Evolutionary conservation across 2,113 vertebrate species (phyloP), one percentile per base, ranked within the genome.

Genomic region (Dolichotis patagonum): DNA sequence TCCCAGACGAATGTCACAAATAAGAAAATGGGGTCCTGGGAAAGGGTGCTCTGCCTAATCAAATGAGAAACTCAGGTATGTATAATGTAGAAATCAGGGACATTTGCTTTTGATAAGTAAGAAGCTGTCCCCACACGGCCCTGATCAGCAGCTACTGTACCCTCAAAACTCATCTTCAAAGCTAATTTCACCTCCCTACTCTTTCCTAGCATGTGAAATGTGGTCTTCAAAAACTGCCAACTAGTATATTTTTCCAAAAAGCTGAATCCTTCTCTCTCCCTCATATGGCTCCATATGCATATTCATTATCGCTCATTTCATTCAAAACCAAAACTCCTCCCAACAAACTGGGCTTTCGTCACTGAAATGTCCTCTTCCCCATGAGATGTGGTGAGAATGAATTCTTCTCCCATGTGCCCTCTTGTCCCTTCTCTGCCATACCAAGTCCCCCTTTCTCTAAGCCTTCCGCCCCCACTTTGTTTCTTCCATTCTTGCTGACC

Each of bases 221-320:
- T 56, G 19, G 14, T 83, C 52, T 94, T 92, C 96, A 63, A 43
- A 89, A 96, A 81, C 11, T 90, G 62, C 56, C 49, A 87, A 38
- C 41, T 95, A 58, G 90, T 52, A 1, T 11, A 52, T 91, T 84
- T 91, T 93, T 73, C 43, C 87, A 86, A 94, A 96, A 96, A n/a
- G 32, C 58, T 56, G 84, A 88, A 77, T 86, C 17, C 7, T 7
- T 75, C n/a, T 89, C 80, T 80, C 85, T 92, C 43, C 35, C 56
- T 93, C 69, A 35, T 13, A 14, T 56, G 56, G 73, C 8, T 60
- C 46, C n/a, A 17, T 26, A 88, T 63, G 56, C 30, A 24, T 82
- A 56, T 46, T 77, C 14, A 0, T 62, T 54, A 38, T 4, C 3
- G 19, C 63, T 71, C 5, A 80, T 88, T 81, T 62, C 62, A 75